These are phyloP conservation scores for Stichopus chloronotus DNA, from an alignment of 35 echinoderm and acorn worm genomes.

Conservation along the genomic window DNA sequence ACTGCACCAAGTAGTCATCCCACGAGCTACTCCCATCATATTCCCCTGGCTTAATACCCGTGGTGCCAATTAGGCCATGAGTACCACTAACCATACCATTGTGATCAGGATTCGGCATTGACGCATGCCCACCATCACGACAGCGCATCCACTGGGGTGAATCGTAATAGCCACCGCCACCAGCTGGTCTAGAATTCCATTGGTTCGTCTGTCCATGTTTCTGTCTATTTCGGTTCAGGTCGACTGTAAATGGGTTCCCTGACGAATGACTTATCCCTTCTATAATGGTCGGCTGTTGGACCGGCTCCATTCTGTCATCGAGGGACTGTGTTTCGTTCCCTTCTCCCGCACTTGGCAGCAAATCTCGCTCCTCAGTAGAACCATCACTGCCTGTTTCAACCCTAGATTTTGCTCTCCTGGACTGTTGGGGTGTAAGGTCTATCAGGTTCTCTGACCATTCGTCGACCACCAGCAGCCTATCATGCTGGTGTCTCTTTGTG, in stretches of 20 bases:
- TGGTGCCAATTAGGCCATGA: neutral
- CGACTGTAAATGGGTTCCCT: neutral
- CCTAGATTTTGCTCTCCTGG: neutral
- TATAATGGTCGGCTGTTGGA: neutral
- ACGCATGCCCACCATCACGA: neutral
- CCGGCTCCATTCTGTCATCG: neutral
- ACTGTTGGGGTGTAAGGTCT: neutral
- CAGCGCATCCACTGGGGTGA: too few relatives aligned
- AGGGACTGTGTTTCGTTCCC: neutral
- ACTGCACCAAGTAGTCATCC: slow-evolving; percentile 50
- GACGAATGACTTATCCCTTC: neutral
- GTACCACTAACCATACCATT: neutral
- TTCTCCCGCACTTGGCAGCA: neutral
- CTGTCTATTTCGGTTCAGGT: neutral
- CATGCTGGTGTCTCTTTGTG: neutral
- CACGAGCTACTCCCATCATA: slow-evolving; percentile 1
- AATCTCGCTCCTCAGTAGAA: neutral
- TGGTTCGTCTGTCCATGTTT: neutral
- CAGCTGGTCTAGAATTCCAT: neutral
- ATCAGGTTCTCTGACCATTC: neutral
- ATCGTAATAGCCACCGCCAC: neutral
- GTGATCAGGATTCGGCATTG: neutral
- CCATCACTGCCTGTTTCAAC: neutral
- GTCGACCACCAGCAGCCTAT: neutral
- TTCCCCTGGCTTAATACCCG: neutral